Evolutionary conservation across 2,888 invertebrate genomes (phyloP), one percentile per base, ranked within the genome.

Genomic region (Pardosa pseudoannulata): DNA sequence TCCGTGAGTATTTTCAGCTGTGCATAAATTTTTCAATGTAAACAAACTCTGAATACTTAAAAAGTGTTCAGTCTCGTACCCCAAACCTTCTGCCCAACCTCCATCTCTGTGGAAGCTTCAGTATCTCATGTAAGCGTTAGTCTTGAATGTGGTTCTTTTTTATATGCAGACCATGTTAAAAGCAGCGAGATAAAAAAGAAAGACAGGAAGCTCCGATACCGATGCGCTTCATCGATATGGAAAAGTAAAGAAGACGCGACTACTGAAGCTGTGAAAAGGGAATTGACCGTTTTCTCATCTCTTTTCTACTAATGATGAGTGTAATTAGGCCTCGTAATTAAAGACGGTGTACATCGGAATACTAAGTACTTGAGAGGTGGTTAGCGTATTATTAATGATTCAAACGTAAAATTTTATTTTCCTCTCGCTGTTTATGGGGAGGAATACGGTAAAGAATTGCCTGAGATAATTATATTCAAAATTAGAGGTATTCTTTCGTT

Each of bases 251-350:
- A 29, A 65, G 16, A 29, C 9, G 13, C 19, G 56, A 23, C 56
- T 56, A 29, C 67, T 19, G 19, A 67, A 67, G 67, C 67, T 67
- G 67, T 23, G 67, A 67, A 67, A 67, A 36, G 36, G 23, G 67
- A 67, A 32, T n/a, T 36, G 67, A 67, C 23, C 67, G 67, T 67
- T 67, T 67, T 67, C 67, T 67, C 67, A 67, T 67, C 67, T 36
- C 67, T 36, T 56, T 36, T 67, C 67, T 67, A 19, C 19, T 32
- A 67, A 67, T 67, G n/a, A 67, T 29, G 32, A 31, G 32, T 56
- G 32, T 67, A 67, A 67, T 56, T 56, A 23, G 56, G 56, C 23
- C 56, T 56, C 19, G 56, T 56, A 67, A 67, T 67, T 67, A 67
- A 67, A 31, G 32, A 32, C 32, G 67, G 19, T 6, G 19, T 19